Percentiles rank a stretch among this genome's conserved stretches.
phyloP scores from a whole-genome alignment of 1,140 invertebrate genomes.

The Eumeta japonica region DNA sequence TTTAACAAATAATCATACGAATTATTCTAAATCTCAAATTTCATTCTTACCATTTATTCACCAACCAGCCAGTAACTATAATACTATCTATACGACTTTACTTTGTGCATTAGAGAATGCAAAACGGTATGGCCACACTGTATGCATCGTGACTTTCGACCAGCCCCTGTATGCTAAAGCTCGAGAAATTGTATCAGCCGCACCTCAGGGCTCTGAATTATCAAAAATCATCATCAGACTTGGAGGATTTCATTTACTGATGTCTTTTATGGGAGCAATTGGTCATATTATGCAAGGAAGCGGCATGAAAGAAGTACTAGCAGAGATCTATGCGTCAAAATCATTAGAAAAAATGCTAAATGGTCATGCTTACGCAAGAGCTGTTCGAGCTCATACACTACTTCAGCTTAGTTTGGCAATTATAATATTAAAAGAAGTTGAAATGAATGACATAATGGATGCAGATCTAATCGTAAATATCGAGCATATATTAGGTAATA shows the following conservation, averaged over 20 bases:
- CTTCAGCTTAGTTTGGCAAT: conserved; percentile 23
- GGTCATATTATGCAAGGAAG: conserved; percentile 43
- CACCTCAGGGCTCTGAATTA: conserved; percentile 22
- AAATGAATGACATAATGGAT: conserved; percentile 21
- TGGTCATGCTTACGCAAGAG: no score
- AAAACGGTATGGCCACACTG: conserved; percentile 17
- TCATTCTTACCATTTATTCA: conserved; percentile 33
- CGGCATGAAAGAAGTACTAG: conserved; percentile 30
- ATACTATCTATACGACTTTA: conserved; percentile 34
- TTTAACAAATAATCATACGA: no score
- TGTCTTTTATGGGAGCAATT: conserved; percentile 39
- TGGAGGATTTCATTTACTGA: conserved; percentile 37
- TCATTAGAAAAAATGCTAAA: conserved; percentile 38
- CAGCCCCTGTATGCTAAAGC: conserved; percentile 44
- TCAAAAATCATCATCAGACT: conserved; percentile 29
- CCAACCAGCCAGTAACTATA: conserved; percentile 27
- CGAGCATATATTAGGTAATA: conserved; percentile 14
- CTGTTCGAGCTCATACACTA: conserved; percentile 34
- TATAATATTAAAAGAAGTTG: conserved; percentile 24
- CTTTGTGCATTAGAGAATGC: conserved; percentile 26
- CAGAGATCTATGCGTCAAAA: conserved; percentile 25
- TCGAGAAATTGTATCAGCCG: conserved; percentile 40
- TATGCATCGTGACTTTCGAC: conserved; percentile 38
- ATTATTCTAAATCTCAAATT: conserved; percentile 23
- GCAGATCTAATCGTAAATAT: conserved; percentile 21